phyloP scores from a whole-genome alignment of 2,797 vertebrate species.

The Etheostoma perlongum region DNA sequence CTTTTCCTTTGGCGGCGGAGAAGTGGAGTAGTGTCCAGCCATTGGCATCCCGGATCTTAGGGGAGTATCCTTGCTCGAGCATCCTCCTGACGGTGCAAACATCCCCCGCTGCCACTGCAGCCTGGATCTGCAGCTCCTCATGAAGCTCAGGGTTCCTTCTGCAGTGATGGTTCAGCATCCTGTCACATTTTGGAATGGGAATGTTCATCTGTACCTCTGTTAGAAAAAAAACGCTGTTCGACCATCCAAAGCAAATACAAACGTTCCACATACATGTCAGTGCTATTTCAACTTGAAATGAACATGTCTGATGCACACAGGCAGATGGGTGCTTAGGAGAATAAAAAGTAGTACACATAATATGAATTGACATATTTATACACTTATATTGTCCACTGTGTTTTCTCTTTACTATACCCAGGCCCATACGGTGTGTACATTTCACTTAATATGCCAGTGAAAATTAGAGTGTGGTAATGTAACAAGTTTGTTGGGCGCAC shows the following conservation, averaged over 20 bases:
- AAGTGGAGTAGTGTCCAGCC: conserved; percentile 99
- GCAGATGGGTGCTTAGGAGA: background rate
- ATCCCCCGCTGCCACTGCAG: conserved; percentile 96
- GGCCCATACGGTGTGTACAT: background rate
- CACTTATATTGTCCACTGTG: background rate
- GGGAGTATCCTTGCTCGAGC: conserved; percentile 97
- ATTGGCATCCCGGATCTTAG: conserved; percentile 96
- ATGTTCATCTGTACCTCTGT: conserved; percentile 82
- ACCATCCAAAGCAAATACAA: background rate
- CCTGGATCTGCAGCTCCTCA: conserved; percentile 99
- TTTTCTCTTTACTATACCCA: background rate
- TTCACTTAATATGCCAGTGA: background rate
- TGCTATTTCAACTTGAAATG: background rate
- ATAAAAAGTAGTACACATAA: background rate
- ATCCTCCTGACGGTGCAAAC: conserved; percentile 97
- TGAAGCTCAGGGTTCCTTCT: conserved; percentile 97
- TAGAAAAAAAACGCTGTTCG: conserved; percentile 7
- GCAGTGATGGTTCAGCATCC: conserved; percentile 99
- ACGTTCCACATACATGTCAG: background rate
- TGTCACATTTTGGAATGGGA: conserved; percentile 88
- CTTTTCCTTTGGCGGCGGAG: conserved; percentile 97
- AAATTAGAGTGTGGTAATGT: too few species aligned
- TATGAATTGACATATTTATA: background rate
- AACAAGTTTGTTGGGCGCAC: too few species aligned
- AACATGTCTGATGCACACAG: background rate